A percentile compares a stretch with the other conserved stretches of the same genome.
Evolutionary conservation across 2,113 vertebrate species (phyloP).

Genomic region (Lucifuga dentata): DNA sequence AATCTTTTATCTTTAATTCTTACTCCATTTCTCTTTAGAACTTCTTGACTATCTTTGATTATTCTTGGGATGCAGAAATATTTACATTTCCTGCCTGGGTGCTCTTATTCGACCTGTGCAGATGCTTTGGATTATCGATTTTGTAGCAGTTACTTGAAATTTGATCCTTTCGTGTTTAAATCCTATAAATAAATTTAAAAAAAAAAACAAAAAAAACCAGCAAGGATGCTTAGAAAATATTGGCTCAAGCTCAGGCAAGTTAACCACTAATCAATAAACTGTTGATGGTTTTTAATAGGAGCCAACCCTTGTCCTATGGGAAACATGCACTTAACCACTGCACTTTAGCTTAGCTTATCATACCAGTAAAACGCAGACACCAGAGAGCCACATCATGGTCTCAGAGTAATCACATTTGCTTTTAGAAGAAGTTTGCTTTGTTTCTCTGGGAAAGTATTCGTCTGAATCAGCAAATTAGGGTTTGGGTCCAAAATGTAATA

Average conservation of each 20-base stretch:
- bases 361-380: conserved; percentile 51
- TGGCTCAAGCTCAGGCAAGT: conserved; percentile 50
- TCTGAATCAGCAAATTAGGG: conserved; percentile 22
- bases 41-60: conserved; percentile 6
- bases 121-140: conserved; percentile 22
- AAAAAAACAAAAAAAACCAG: conserved; percentile 58
- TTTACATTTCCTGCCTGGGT: neutral
- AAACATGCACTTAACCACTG: conserved; percentile 60
- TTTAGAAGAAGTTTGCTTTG: too few relatives aligned
- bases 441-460: conserved; percentile 17
- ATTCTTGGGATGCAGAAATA: too few relatives aligned
- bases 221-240: conserved; percentile 33
- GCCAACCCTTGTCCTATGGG: conserved; percentile 45
- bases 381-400: conserved; percentile 38
- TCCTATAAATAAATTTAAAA: conserved; percentile 53
- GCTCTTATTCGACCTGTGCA: neutral
- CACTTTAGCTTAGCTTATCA: conserved; percentile 54
- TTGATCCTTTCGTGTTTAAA: neutral
- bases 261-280: conserved; percentile 63
- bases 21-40: conserved; percentile 11
- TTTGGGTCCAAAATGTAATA: conserved; percentile 9
- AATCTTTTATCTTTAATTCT: neutral
- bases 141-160: conserved; percentile 21
- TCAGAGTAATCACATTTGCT: conserved; percentile 42
- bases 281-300: conserved; percentile 67